phyloP scores from a whole-genome alignment of 2,888 invertebrate genomes.

The Argyresthia goedartella region DNA sequence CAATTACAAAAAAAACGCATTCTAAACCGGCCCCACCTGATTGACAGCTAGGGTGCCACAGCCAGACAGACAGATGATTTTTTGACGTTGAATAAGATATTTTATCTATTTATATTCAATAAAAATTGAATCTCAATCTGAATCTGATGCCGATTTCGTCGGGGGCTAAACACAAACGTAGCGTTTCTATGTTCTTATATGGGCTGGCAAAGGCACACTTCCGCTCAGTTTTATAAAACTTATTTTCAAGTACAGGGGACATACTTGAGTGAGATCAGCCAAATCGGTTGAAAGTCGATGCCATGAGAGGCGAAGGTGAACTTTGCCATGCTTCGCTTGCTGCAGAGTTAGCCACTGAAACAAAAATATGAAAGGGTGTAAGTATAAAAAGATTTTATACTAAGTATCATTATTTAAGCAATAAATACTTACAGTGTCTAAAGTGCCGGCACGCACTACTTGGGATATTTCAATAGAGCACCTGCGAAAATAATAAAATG shows the following conservation, averaged over 20 bases:
- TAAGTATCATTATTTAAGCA: neutral
- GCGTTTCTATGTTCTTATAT: neutral
- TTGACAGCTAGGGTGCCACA: no score
- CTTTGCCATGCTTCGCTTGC: constrained; percentile 94
- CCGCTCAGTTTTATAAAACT: no score
- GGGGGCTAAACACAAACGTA: no score
- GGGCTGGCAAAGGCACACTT: neutral
- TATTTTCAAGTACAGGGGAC: constrained; percentile 22
- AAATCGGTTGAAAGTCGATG: constrained; percentile 81
- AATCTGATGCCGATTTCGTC: no score
- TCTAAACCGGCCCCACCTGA: no score
- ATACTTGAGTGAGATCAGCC: constrained; percentile 80
- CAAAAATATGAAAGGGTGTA: neutral
- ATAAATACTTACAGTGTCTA: constrained; percentile 45
- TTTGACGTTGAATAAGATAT: no score
- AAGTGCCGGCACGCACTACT: constrained; percentile 54
- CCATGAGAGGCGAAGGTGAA: constrained; percentile 93
- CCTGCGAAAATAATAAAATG: constrained; percentile 25
- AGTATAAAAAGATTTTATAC: neutral
- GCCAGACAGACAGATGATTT: no score
- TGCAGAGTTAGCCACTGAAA: constrained; percentile 94
- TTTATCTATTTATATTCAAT: no score
- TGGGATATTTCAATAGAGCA: constrained; percentile 59
- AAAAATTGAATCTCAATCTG: no score
- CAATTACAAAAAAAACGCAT: no score